Evolutionary conservation across 2,113 vertebrate genomes (phyloP).

Genomic region (Mionectes macconnelli): DNA sequence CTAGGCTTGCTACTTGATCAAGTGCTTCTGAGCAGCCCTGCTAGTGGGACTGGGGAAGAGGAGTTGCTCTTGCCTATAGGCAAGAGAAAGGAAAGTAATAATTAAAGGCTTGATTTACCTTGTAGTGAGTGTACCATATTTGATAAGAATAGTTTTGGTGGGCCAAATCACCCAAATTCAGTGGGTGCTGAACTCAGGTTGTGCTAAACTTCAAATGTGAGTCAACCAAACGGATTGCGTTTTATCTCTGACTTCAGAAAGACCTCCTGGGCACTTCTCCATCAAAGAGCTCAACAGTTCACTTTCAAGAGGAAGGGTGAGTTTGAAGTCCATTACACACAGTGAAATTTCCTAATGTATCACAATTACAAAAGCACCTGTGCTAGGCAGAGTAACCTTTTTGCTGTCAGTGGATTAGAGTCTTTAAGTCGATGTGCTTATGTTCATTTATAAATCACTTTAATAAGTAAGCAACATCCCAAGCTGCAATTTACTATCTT

Average conservation of each 20-base stretch:
- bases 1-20: neutral
- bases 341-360: neutral
- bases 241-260: neutral
- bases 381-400: neutral
- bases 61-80: neutral
- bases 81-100: neutral
- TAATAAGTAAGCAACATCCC: conserved; percentile 2
- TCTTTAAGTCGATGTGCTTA: neutral
- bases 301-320: neutral
- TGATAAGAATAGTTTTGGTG: neutral
- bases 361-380: neutral
- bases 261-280: neutral
- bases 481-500: neutral
- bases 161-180: neutral
- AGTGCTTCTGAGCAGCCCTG: neutral
- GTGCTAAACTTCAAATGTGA: neutral
- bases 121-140: neutral
- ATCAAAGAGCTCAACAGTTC: neutral
- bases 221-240: neutral
- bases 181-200: neutral
- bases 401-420: neutral
- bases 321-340: neutral
- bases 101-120: neutral
- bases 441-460: neutral
- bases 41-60: neutral